Evolutionary conservation across 2,888 invertebrate species (phyloP), one percentile per base, ranked within the genome.

Genomic region (Theretra japonica): DNA sequence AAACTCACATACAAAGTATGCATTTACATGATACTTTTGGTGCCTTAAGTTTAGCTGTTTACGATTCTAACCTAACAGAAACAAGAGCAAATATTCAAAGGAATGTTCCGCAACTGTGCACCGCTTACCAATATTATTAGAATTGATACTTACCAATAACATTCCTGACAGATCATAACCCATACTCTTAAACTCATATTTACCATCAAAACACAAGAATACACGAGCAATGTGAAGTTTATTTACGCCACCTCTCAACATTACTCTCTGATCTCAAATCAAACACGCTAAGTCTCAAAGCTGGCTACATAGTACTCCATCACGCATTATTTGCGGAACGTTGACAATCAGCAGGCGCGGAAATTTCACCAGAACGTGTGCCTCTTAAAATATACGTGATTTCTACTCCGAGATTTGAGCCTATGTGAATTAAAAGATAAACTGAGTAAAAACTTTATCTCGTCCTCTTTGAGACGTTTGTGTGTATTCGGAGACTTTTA

Each of bases 251-350:
- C 15, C 41, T 48, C 65, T 48, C 53, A 19, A 58, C 58, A 65
- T 65, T 69, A 69, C 72, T 74, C 57, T 62, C 71, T 71, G 70
- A 70, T 72, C 68, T 71, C 50, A 70, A 70, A 53, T 23, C 56
- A 70, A 70, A 70, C 53, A 62, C 48, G 33, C 76, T 68, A 69
- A 58, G 62, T 48, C 68, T 65, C 70, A 81, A 81, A 82, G 77
- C 82, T 75, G 75, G 76, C 75, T 75, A 75, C 76, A 77, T 74
- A 73, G 77, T 71, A 82, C 78, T 79, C 76, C 77, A 87, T 86
- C 89, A 89, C 87, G 88, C 86, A 84, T 80, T 88, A 88, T 89
- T 91, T 89, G 82, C 83, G 65, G 75, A 84, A 72, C 75, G 75
- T 80, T 78, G 75, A 77, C 79, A 80, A 80, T 78, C 79, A 81